A percentile compares a stretch with the other conserved stretches of the same genome.
Conservation (phyloP, 2,113 vertebrate species). For the Cromileptes altivelis region DNA sequence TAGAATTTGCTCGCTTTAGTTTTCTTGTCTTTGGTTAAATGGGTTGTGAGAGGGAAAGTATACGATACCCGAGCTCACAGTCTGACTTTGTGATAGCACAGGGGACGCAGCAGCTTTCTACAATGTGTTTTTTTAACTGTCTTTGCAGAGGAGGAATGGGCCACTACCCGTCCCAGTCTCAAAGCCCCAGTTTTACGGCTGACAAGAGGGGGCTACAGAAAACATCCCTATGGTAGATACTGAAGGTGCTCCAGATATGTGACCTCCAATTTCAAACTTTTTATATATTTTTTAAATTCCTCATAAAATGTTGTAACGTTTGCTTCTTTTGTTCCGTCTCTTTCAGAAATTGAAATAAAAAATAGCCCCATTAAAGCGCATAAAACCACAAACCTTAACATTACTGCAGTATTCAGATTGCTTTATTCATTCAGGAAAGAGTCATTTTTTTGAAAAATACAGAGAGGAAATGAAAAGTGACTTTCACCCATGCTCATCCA, state of each 20-base stretch:
- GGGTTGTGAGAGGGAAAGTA: slow-evolving; percentile 41
- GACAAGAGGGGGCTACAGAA: slow-evolving; percentile 96
- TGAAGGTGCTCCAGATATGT: slow-evolving; percentile 93
- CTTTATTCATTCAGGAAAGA: slow-evolving; percentile 77
- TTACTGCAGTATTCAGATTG: slow-evolving; percentile 73
- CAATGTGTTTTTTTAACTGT: slow-evolving; percentile 41
- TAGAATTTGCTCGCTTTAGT: slow-evolving; percentile 52
- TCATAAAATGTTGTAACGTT: slow-evolving; percentile 60
- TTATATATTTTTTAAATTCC: slow-evolving; percentile 84
- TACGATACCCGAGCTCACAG: slow-evolving; percentile 16
- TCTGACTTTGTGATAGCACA: slow-evolving; percentile 30
- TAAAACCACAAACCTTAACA: slow-evolving; percentile 83
- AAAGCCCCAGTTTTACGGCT: slow-evolving; percentile 94
- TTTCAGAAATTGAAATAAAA: slow-evolving; percentile 75
- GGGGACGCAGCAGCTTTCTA: slow-evolving; percentile 27
- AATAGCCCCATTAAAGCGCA: slow-evolving; percentile 74
- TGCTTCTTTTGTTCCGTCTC: slow-evolving; percentile 36
- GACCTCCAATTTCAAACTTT: slow-evolving; percentile 89
- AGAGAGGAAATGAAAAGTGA: slow-evolving; percentile 59
- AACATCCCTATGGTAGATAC: slow-evolving; percentile 99
- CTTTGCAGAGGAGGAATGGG: slow-evolving; percentile 95
- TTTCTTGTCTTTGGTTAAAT: slow-evolving; percentile 62
- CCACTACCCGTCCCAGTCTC: slow-evolving; percentile 88
- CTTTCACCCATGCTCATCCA: slow-evolving; percentile 82
- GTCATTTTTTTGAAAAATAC: slow-evolving; percentile 74